These are phyloP conservation scores for Hirtodrosophila histrioides DNA, from an alignment of 2,888 invertebrate species.

Conservation along the genomic window DNA sequence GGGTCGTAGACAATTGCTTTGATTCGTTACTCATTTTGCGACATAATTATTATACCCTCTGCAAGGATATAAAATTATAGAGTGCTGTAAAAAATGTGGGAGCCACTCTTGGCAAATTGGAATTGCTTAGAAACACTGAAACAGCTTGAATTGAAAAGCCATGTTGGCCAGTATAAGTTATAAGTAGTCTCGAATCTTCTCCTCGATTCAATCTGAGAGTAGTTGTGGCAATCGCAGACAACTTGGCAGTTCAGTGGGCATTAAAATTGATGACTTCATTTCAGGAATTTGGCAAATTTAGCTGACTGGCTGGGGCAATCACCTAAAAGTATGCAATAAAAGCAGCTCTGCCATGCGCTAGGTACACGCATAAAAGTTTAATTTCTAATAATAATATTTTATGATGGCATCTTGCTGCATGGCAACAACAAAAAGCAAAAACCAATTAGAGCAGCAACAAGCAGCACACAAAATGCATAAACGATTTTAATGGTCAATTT, in stretches of 20 bases:
- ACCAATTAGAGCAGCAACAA: conserved; percentile 59
- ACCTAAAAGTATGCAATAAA: conserved; percentile 50
- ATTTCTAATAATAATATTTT: conserved; percentile 71
- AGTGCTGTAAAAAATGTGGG: too few species aligned
- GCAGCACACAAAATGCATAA: conserved; percentile 66
- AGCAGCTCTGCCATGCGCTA: conserved; percentile 22
- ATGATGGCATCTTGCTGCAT: conserved; percentile 38
- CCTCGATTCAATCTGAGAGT: conserved; percentile 8
- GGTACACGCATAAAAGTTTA: conserved; percentile 56
- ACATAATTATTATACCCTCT: too few species aligned
- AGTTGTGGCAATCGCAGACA: conserved; percentile 13
- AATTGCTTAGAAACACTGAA: too few species aligned
- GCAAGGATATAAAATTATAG: too few species aligned
- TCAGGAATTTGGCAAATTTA: conserved; percentile 20
- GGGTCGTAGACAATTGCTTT: too few species aligned
- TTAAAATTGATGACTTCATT: conserved; percentile 56
- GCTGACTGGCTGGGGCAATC: conserved; percentile 24
- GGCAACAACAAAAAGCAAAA: conserved; percentile 18
- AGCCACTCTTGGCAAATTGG: too few species aligned
- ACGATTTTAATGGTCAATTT: conserved; percentile 70
- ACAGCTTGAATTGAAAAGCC: too few species aligned
- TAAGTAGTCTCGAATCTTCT: not conserved
- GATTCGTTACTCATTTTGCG: too few species aligned
- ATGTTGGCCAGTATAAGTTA: too few species aligned
- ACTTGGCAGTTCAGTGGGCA: conserved; percentile 28